A percentile compares a stretch with the other conserved stretches of the same genome.
phyloP scores from a whole-genome alignment of 1,140 invertebrate species.

The Heliconius hewitsoni region DNA sequence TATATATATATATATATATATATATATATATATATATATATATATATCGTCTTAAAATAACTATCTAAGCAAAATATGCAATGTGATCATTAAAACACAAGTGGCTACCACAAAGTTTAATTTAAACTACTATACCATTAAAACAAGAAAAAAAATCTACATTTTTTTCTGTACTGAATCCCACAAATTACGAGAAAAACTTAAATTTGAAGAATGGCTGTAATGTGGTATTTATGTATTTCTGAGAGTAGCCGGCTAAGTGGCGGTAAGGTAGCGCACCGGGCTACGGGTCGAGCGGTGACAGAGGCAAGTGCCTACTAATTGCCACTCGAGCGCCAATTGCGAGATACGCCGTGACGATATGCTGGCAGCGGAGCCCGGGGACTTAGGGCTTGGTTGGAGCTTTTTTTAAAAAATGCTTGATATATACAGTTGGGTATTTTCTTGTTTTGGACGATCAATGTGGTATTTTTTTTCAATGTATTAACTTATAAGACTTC shows the following conservation, averaged over 20 bases:
- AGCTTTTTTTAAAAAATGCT: slow-evolving; percentile 33
- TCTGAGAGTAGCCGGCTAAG: slow-evolving; percentile 30
- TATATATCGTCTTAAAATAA: background rate
- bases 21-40: too few species aligned
- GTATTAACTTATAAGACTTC: too few species aligned
- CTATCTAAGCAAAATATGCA: background rate
- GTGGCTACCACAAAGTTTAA: slow-evolving; percentile 15
- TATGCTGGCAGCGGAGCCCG: slow-evolving; percentile 45
- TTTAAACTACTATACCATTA: background rate
- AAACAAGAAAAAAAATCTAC: background rate
- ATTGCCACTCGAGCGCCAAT: slow-evolving; percentile 76
- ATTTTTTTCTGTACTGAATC: slow-evolving; percentile 20
- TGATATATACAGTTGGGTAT: background rate
- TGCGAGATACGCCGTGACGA: slow-evolving; percentile 51
- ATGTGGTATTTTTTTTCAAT: too few species aligned
- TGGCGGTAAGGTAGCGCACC: slow-evolving; percentile 50
- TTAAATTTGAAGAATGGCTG: slow-evolving; percentile 40
- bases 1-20: background rate
- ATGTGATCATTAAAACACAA: slow-evolving; percentile 1
- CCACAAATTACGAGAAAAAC: slow-evolving; percentile 26
- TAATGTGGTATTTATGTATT: slow-evolving; percentile 38
- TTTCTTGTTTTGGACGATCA: background rate
- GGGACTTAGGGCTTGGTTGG: slow-evolving; percentile 4
- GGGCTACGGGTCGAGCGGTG: slow-evolving; percentile 52
- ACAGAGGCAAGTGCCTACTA: slow-evolving; percentile 65